Percentiles rank a stretch among this genome's conserved stretches.
Conservation (phyloP, 2,797 vertebrate species). For the Lindbergichthys nudifrons region DNA sequence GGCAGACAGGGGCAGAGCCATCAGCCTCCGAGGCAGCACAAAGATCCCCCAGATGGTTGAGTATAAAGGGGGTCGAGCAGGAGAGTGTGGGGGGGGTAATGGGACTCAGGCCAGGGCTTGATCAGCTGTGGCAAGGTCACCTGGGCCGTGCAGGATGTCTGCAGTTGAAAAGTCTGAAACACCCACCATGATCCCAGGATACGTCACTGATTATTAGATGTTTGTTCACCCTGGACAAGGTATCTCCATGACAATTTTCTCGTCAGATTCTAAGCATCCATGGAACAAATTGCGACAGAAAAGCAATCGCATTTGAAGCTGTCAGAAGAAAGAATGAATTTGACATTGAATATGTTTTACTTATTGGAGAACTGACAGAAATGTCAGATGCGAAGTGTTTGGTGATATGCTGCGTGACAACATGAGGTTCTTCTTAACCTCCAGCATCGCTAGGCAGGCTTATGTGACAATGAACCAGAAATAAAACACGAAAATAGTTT, state of each 20-base stretch:
- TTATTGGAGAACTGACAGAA: neutral
- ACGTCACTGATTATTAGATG: neutral
- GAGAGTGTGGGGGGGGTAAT: conserved; percentile 23
- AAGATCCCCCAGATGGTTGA: conserved; percentile 52
- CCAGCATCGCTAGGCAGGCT: neutral
- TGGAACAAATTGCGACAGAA: neutral
- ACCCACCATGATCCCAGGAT: conserved; percentile 12
- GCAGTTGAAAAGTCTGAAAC: conserved; percentile 24
- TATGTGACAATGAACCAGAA: neutral
- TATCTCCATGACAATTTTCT: neutral
- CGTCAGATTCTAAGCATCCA: neutral
- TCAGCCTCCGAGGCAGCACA: conserved; percentile 30
- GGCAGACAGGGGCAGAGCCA: conserved; percentile 31
- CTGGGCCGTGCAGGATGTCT: conserved; percentile 24
- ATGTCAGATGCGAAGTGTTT: neutral
- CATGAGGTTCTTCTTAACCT: neutral
- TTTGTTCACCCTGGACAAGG: neutral
- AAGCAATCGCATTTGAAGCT: conserved; percentile 3
- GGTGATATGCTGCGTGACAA: neutral
- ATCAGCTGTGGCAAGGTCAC: conserved; percentile 43
- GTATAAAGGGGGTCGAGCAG: conserved; percentile 39
- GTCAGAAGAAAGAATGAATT: neutral
- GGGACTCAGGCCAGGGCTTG: conserved; percentile 32
- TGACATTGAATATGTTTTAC: neutral
- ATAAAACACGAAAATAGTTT: neutral